phyloP scores from a whole-genome alignment of 2,888 invertebrate genomes.

The Drosophila histrio region DNA sequence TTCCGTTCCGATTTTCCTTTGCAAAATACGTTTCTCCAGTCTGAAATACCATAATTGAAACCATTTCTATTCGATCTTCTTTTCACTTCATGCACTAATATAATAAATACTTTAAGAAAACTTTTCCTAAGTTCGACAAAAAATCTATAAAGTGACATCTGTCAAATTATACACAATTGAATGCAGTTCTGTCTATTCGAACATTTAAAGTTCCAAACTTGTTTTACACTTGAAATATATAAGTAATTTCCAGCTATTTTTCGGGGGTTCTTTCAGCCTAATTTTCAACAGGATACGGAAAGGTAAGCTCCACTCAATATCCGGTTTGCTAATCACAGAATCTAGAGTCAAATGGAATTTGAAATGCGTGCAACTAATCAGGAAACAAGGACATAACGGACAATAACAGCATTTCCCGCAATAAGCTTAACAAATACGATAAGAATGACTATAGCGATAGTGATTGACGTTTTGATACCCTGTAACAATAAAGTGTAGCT shows the following conservation, averaged over 20 bases:
- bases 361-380: conserved; percentile 16
- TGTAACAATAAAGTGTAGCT: neutral
- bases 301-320: conserved; percentile 28
- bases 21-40: too few species aligned
- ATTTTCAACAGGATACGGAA: neutral
- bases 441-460: neutral
- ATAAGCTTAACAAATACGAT: conserved; percentile 4
- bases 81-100: too few species aligned
- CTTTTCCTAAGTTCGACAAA: too few species aligned
- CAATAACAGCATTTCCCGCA: conserved; percentile 7
- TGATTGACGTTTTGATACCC: neutral
- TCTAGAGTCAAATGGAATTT: conserved; percentile 29
- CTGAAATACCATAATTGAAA: too few species aligned
- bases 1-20: too few species aligned
- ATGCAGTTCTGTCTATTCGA: neutral
- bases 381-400: conserved; percentile 9
- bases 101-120: too few species aligned
- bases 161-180: too few species aligned
- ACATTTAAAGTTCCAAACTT: neutral
- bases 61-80: too few species aligned
- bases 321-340: conserved; percentile 37
- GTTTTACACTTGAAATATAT: neutral
- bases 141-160: too few species aligned
- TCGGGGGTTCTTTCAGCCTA: neutral
- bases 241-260: neutral